These are phyloP conservation scores for Pocillopora grandis DNA, from an alignment of 92 coral and sea anemone genomes.

Conservation along the genomic window DNA sequence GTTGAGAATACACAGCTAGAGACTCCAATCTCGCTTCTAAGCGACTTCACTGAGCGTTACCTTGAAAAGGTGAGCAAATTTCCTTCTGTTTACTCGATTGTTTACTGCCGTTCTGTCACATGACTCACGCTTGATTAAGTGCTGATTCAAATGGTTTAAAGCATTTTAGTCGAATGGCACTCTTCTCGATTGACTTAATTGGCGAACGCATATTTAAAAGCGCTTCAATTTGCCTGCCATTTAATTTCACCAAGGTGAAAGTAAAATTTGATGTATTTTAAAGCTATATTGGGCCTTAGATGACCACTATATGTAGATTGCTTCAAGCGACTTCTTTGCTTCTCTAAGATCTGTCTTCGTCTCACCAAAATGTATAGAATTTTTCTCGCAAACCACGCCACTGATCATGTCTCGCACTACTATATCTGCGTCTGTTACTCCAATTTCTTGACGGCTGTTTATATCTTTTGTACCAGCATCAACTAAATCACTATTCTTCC, in stretches of 20 bases:
- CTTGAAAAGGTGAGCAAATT: neutral
- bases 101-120: neutral
- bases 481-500: neutral
- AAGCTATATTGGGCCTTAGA: slow-evolving; percentile 20
- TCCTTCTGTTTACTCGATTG: neutral
- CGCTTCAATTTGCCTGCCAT: neutral
- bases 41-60: neutral
- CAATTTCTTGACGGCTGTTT: neutral
- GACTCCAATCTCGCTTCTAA: neutral
- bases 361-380: neutral
- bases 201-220: too few relatives aligned
- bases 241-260: neutral
- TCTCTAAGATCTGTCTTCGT: neutral
- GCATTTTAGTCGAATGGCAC: neutral
- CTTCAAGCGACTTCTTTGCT: neutral
- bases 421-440: neutral
- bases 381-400: neutral
- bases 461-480: neutral
- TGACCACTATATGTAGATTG: neutral
- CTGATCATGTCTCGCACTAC: neutral
- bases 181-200: neutral
- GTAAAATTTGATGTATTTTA: neutral
- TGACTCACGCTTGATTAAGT: neutral
- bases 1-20: neutral
- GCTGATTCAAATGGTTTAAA: neutral